Percentiles rank a stretch among this genome's conserved stretches.
Evolutionary conservation across 2,888 invertebrate species (phyloP).

Genomic region (Tanypteryx hageni): DNA sequence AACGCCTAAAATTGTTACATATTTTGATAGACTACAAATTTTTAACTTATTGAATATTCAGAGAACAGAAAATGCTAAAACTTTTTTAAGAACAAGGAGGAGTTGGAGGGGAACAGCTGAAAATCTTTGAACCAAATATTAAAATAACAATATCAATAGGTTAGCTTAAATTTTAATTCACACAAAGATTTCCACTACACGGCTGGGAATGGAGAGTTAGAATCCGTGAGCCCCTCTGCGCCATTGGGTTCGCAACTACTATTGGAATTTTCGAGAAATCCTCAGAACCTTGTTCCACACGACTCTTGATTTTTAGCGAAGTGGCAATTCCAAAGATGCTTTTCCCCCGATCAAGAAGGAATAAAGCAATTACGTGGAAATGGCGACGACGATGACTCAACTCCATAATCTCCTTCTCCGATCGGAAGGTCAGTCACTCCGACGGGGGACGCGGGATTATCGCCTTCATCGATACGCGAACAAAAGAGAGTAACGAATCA

Average conservation of each 20-base stretch:
- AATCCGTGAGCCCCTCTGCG: background rate
- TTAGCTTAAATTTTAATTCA: background rate
- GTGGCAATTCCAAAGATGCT: background rate
- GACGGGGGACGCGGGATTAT: background rate
- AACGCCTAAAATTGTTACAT: no score
- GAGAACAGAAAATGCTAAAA: no score
- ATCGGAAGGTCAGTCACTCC: slow-evolving; percentile 14
- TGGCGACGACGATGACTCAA: background rate
- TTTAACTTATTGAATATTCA: no score
- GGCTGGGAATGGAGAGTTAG: background rate
- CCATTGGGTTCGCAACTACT: background rate
- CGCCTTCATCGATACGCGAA: background rate
- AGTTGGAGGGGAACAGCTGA: no score
- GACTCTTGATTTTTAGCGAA: background rate
- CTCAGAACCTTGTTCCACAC: background rate
- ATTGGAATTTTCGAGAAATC: background rate
- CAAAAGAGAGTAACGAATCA: background rate
- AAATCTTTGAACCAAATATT: no score
- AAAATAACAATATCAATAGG: no score
- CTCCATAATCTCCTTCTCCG: background rate
- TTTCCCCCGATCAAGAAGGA: background rate
- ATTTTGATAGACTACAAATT: no score
- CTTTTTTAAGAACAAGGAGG: no score
- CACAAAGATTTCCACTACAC: background rate
- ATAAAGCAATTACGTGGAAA: background rate